A percentile compares a stretch with the other conserved stretches of the same genome.
These are phyloP conservation scores for Geococcyx californianus DNA, from an alignment of 2,113 vertebrate species.

Conservation along the genomic window DNA sequence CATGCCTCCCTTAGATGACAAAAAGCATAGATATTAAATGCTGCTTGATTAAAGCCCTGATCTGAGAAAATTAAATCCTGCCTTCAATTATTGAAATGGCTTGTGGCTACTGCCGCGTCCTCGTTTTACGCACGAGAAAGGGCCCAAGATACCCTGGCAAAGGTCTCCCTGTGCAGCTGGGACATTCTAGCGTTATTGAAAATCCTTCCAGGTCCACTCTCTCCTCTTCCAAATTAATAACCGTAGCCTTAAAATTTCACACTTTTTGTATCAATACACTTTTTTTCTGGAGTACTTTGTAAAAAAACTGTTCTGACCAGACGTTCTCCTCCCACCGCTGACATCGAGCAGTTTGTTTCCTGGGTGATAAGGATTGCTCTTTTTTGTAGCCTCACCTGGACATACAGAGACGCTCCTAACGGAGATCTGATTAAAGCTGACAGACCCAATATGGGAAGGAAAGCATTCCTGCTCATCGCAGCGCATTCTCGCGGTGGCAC, in stretches of 20 bases:
- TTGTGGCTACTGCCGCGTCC: background rate
- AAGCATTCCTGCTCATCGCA: background rate
- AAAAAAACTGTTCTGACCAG: background rate
- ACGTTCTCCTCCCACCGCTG: background rate
- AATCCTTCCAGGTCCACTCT: background rate
- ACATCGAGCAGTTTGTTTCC: background rate
- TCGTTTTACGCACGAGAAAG: background rate
- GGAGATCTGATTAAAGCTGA: conserved; percentile 27
- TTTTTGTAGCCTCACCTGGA: conserved; percentile 11
- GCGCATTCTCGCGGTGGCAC: background rate
- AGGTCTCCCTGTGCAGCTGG: background rate
- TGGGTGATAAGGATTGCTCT: background rate
- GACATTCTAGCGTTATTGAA: background rate
- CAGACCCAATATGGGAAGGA: background rate
- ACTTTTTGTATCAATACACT: background rate
- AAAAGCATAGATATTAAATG: conserved; percentile 35
- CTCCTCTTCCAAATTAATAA: background rate
- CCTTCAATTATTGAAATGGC: conserved; percentile 24
- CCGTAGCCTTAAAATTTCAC: background rate
- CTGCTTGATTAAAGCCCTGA: conserved; percentile 45
- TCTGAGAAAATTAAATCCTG: conserved; percentile 57
- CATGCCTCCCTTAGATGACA: background rate
- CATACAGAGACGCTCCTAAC: background rate
- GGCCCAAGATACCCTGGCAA: background rate
- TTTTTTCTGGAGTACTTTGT: background rate